These are phyloP conservation scores for Calliscelio sp. DNA, from an alignment of 2,888 invertebrate genomes.

Conservation along the genomic window DNA sequence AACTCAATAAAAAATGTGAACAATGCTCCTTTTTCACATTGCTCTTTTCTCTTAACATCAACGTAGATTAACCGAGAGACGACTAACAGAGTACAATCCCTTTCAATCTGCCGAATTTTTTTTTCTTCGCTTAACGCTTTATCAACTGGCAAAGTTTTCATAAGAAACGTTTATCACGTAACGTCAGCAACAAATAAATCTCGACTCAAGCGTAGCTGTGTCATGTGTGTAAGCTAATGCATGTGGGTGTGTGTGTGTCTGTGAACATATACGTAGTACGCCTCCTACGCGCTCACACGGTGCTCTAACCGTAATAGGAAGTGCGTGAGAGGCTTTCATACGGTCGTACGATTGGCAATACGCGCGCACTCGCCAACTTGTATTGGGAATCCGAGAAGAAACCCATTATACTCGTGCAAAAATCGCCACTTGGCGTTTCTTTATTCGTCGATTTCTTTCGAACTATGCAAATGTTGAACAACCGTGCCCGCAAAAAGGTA, in stretches of 20 bases:
- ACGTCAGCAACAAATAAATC: slow-evolving; percentile 72
- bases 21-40: not conserved
- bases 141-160: slow-evolving; percentile 56
- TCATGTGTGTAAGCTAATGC: slow-evolving; percentile 33
- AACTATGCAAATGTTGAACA: slow-evolving; percentile 52
- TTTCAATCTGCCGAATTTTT: slow-evolving; percentile 37
- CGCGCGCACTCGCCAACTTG: slow-evolving; percentile 57
- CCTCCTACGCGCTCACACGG: slow-evolving; percentile 76
- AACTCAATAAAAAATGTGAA: too few species aligned
- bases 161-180: slow-evolving; percentile 65
- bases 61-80: slow-evolving; percentile 25
- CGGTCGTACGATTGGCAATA: slow-evolving; percentile 60
- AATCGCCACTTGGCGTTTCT: slow-evolving; percentile 36
- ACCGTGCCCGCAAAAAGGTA: slow-evolving; percentile 12
- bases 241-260: slow-evolving; percentile 35
- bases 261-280: slow-evolving; percentile 47
- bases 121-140: slow-evolving; percentile 29
- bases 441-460: slow-evolving; percentile 49
- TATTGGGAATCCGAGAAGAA: slow-evolving; percentile 52
- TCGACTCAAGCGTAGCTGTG: slow-evolving; percentile 47
- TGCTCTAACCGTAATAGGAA: slow-evolving; percentile 80
- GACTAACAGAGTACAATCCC: slow-evolving; percentile 11
- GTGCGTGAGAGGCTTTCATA: slow-evolving; percentile 78
- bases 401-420: slow-evolving; percentile 49
- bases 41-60: not conserved